phyloP scores from a whole-genome alignment of 1,140 invertebrate species.

The Conus ventricosus region DNA sequence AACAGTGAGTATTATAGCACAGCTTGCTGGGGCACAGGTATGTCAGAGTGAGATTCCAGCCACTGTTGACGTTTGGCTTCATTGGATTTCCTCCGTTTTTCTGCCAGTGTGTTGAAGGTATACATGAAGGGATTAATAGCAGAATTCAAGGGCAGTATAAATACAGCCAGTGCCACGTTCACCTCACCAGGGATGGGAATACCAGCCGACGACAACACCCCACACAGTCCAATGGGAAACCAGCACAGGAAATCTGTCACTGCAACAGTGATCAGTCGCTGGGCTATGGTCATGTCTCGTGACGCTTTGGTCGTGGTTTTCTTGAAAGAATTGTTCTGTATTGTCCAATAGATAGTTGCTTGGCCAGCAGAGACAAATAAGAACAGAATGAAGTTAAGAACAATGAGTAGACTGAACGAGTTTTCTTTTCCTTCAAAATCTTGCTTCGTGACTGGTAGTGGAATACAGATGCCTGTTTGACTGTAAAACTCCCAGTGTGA shows the following conservation, averaged over 20 bases:
- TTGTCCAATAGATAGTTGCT: not conserved
- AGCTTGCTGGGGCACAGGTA: too few species aligned
- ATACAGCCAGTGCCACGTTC: conserved; percentile 24
- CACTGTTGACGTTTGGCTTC: not conserved
- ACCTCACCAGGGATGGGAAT: conserved; percentile 26
- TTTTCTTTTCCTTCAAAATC: not conserved
- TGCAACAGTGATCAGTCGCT: conserved; percentile 25
- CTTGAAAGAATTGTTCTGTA: not conserved
- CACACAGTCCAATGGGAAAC: conserved; percentile 15
- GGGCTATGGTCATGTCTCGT: not conserved
- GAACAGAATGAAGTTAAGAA: not conserved
- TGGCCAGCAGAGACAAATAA: not conserved
- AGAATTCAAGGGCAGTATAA: conserved; percentile 38
- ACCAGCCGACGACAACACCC: conserved; percentile 7
- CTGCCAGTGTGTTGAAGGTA: conserved; percentile 19
- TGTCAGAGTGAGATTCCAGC: not conserved
- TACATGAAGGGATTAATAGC: conserved; percentile 42
- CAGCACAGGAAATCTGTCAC: not conserved
- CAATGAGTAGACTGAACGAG: not conserved
- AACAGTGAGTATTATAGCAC: too few species aligned
- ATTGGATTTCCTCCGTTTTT: conserved; percentile 6
- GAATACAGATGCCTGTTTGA: not conserved
- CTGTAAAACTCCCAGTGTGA: not conserved
- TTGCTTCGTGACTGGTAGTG: conserved; percentile 34
- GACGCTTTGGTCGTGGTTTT: conserved; percentile 15